Base-by-base conservation (phyloP, 1,140 invertebrate species). In the Anastatus disparis region DNA sequence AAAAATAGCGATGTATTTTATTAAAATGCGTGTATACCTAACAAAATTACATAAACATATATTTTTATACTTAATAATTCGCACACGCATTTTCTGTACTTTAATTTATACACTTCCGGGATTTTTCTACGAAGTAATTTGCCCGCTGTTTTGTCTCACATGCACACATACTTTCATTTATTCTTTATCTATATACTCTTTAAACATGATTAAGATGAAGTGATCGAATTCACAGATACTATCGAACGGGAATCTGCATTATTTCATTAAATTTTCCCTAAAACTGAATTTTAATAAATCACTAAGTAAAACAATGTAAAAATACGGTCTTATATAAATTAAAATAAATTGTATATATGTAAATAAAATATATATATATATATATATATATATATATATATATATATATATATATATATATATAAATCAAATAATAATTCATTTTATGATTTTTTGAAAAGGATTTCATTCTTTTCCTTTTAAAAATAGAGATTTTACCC, bases 1-100 rank as follows among this genome's bases (percentile, higher is more conserved):
- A 71, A 71, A 71, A 64, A 71, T 71, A 64, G 64, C 53, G 53
- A 65, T 71, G 52, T 31, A 48, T 56, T n/a, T 55, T 63, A 53
- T 70, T 70, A 55, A 70, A 70, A 63, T 63, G 52, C 48, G 40
- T 46, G 50, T 64, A 64, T 58, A 52, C 12, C 40, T 70, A 55
- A 62, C 31, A 61, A 64, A 69, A 64, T 64, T 44, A 71, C 69
- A 71, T 71, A 48, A 40, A 58, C 29, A 71, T 48, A 40, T 65
- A 70, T 46, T 17, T 17, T 44, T 55, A n/a, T n/a, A n/a, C n/a
- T n/a, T n/a, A n/a, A n/a, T n/a, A 46, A 63, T 22, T 38, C 35
- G 22, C 31, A 29, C 27, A 63, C 24, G 42, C 52, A 44, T 64
- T 27, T 63, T 40, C n/a, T 61, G 31, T 70, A 12, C 31, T 15